Evolutionary conservation across 2,797 vertebrate genomes (phyloP), one percentile per base, ranked within the genome.

Genomic region (Pipistrellus pipistrellus): DNA sequence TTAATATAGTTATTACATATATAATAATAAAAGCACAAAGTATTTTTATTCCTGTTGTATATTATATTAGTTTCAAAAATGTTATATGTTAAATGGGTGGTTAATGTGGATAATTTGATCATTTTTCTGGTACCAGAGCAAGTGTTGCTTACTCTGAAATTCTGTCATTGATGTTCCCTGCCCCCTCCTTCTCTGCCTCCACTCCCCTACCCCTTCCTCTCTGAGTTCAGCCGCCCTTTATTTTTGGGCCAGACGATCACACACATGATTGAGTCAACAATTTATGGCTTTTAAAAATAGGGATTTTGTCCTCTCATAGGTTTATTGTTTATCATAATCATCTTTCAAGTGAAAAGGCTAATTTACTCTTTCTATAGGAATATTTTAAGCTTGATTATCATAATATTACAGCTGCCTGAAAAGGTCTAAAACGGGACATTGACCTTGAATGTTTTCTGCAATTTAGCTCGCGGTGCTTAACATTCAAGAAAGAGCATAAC

Each of bases 341-440:
- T 98, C 96, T 98, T 98, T 98, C 98, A 96, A 97, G 97, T 98
- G 97, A 98, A 98, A 98, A 97, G 97, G 93, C 98, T 98, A 98
- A 98, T 98, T 98, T 98, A 98, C 98, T 98, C 96, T 98, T 98
- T 98, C 97, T 98, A 97, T 98, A 98, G 96, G 98, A 98, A 98
- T 98, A 98, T 98, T 98, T 98, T 98, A 98, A 98, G 97, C 97
- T 95, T 98, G 97, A 98, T 98, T 98, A 98, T 98, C 98, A 98
- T 98, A 98, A 98, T 97, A 98, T 98, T 97, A 98, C 96, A 97
- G 98, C 97, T 94, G 98, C 97, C 96, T 98, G 97, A 97, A 98
- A 98, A 98, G 98, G 98, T 98, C 98, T 98, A 98, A 98, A 98
- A 98, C 27, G 96, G 98, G 97, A 97, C 97, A 96, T 91, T 98